These are phyloP conservation scores for Glaucopsyche alexis DNA, from an alignment of 2,888 invertebrate genomes.

Conservation along the genomic window DNA sequence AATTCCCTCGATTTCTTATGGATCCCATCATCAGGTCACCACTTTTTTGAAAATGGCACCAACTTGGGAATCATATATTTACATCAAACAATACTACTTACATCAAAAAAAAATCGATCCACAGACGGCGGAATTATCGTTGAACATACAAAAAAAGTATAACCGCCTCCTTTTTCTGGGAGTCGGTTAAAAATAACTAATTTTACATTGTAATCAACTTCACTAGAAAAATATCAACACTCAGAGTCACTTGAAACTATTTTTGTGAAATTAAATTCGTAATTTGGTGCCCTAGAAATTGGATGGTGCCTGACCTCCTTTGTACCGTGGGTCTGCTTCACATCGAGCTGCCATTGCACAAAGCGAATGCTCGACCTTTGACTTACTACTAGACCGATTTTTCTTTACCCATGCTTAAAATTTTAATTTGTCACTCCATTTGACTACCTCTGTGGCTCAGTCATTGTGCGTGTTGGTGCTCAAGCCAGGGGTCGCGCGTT, in stretches of 20 bases:
- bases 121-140: too few species aligned
- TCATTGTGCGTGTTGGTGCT: too few species aligned
- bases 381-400: conserved; percentile 22
- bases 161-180: too few species aligned
- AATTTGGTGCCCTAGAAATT: conserved; percentile 22
- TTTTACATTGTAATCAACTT: background rate
- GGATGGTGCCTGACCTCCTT: conserved; percentile 27
- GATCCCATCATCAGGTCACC: too few species aligned
- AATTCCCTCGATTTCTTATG: too few species aligned
- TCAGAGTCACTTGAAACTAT: conserved; percentile 14
- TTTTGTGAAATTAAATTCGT: conserved; percentile 20
- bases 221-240: background rate
- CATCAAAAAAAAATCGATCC: too few species aligned
- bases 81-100: too few species aligned
- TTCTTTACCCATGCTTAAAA: conserved; percentile 5
- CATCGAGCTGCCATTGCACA: conserved; percentile 20
- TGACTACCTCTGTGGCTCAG: too few species aligned
- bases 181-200: background rate
- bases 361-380: conserved; percentile 17
- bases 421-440: background rate
- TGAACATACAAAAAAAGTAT: too few species aligned
- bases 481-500: too few species aligned
- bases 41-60: too few species aligned
- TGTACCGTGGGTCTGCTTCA: conserved; percentile 18
- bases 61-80: too few species aligned